Conservation (phyloP, 2,113 vertebrate genomes). For the Sialia sialis region DNA sequence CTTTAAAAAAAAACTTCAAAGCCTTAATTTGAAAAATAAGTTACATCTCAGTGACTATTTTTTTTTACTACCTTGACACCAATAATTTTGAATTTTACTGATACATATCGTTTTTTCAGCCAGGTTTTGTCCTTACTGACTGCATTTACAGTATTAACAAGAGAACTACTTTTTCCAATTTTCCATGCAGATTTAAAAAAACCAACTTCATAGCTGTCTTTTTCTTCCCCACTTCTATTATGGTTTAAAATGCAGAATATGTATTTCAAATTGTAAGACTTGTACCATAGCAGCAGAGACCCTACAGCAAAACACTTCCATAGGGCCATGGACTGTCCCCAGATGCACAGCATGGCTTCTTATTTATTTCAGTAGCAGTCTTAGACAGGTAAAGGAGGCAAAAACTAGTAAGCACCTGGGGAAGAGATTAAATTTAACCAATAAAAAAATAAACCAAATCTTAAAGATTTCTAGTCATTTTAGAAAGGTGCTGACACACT, state of each 20-base stretch:
- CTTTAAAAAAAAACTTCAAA: not conserved
- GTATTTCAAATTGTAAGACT: not conserved
- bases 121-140: not conserved
- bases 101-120: not conserved
- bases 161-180: conserved; percentile 6
- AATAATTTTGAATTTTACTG: conserved; percentile 30
- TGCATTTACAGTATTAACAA: conserved; percentile 7
- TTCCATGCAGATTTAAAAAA: not conserved
- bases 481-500: not conserved
- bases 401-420: not conserved
- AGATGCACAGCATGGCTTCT: not conserved
- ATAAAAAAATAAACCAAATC: not conserved
- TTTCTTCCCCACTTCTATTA: not conserved
- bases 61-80: not conserved
- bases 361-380: not conserved
- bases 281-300: not conserved
- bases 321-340: not conserved
- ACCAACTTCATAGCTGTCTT: not conserved
- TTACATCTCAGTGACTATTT: not conserved
- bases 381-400: not conserved
- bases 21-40: not conserved
- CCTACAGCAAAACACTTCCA: not conserved
- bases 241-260: not conserved
- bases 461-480: not conserved
- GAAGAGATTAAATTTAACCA: not conserved